Conservation (phyloP, 2,888 invertebrate species). For the Mesoligia furuncula region DNA sequence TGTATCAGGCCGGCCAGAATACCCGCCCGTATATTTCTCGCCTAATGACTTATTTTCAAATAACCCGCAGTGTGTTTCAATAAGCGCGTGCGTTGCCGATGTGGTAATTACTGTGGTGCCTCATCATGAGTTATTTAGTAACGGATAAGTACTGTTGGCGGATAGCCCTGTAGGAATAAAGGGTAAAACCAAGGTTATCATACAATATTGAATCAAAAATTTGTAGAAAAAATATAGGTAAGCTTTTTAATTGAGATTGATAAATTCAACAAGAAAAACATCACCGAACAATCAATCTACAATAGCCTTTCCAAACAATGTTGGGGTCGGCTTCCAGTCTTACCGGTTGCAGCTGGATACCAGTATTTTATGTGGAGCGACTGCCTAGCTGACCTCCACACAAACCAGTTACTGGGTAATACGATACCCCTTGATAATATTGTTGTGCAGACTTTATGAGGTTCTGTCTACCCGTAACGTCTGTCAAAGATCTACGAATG, state of each 20-base stretch:
- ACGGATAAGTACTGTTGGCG: constrained; percentile 11
- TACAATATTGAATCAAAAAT: not conserved
- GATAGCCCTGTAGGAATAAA: not conserved
- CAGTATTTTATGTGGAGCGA: not conserved
- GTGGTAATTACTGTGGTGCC: constrained; percentile 66
- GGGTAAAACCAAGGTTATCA: not conserved
- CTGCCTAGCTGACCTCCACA: not conserved
- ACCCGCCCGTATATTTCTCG: constrained; percentile 36
- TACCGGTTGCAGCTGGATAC: not conserved
- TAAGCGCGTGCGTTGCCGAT: constrained; percentile 70
- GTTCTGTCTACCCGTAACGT: too few relatives aligned
- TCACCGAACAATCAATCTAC: not conserved
- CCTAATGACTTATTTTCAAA: constrained; percentile 75
- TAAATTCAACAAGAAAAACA: not conserved
- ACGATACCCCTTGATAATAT: too few relatives aligned
- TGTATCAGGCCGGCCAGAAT: not conserved
- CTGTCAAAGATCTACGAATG: not conserved
- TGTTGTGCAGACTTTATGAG: too few relatives aligned
- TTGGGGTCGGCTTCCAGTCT: not conserved
- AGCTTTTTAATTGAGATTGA: not conserved
- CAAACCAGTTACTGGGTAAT: not conserved
- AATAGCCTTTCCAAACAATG: not conserved
- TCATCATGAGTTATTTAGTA: constrained; percentile 21
- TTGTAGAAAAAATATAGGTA: not conserved
- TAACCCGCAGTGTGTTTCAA: constrained; percentile 63